These are phyloP conservation scores for Rhimphoctona megacephalus DNA, from an alignment of 2,888 invertebrate genomes.

Conservation along the genomic window DNA sequence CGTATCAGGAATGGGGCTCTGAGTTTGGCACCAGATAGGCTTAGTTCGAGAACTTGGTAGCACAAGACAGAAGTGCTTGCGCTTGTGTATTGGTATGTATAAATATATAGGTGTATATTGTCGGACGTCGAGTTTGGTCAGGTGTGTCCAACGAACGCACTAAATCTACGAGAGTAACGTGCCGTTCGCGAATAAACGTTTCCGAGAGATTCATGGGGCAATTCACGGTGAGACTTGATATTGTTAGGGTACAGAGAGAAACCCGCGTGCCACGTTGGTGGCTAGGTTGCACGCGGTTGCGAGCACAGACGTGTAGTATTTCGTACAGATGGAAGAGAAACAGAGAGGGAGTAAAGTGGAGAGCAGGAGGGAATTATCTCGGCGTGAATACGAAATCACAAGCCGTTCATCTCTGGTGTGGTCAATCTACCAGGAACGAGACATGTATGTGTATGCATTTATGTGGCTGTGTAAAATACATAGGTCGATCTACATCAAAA, in stretches of 20 bases:
- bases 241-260: conserved; percentile 71
- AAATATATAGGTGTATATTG: conserved; percentile 44
- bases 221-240: conserved; percentile 79
- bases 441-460: not conserved
- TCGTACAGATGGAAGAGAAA: conserved; percentile 20
- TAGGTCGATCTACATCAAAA: not conserved
- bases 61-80: not conserved
- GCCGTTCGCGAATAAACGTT: conserved; percentile 78
- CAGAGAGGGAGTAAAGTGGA: conserved; percentile 38
- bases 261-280: conserved; percentile 51
- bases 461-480: not conserved
- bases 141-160: conserved; percentile 78
- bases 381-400: conserved; percentile 75
- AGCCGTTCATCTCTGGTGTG: conserved; percentile 72
- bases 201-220: conserved; percentile 78
- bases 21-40: not conserved
- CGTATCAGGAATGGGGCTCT: not conserved
- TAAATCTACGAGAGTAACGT: conserved; percentile 80
- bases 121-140: conserved; percentile 73
- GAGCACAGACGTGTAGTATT: conserved; percentile 32
- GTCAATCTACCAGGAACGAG: conserved; percentile 52
- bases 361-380: conserved; percentile 74
- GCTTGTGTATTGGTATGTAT: not conserved
- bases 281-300: conserved; percentile 43
- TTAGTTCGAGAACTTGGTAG: not conserved